Percentiles rank a stretch among this genome's conserved stretches.
phyloP scores from a whole-genome alignment of 2,888 invertebrate genomes.

The Polyommatus iphigenia region DNA sequence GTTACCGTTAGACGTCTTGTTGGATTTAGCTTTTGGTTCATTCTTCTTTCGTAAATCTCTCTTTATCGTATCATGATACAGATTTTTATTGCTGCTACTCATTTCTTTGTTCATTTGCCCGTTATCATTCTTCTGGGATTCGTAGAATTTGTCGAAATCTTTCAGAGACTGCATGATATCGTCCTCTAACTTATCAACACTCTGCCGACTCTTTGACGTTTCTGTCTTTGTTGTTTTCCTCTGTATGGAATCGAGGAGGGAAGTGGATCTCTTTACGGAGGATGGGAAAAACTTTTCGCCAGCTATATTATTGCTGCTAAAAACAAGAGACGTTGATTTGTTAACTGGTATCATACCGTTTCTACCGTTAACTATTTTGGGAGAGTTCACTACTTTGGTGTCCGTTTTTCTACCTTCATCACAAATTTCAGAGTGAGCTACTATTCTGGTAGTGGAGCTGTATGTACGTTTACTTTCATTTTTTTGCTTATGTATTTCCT shows the following conservation, averaged over 20 bases:
- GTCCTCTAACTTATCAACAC: conserved; percentile 71
- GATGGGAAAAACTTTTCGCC: conserved; percentile 73
- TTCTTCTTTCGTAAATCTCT: conserved; percentile 56
- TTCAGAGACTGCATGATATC: conserved; percentile 76
- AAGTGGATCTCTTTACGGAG: conserved; percentile 79
- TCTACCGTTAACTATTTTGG: conserved; percentile 56
- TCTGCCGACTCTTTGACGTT: conserved; percentile 64
- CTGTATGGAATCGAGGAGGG: conserved; percentile 78
- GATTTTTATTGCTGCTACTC: conserved; percentile 48
- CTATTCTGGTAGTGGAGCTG: conserved; percentile 73
- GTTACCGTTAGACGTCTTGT: conserved; percentile 61
- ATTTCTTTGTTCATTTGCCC: conserved; percentile 54
- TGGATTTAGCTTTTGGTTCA: conserved; percentile 62
- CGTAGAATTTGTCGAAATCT: conserved; percentile 75
- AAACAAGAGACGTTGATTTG: conserved; percentile 79
- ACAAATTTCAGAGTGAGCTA: conserved; percentile 61
- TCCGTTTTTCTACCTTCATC: conserved; percentile 62
- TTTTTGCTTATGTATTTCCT: conserved; percentile 76
- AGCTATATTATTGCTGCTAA: conserved; percentile 77
- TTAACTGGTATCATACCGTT: conserved; percentile 71
- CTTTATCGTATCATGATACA: conserved; percentile 56
- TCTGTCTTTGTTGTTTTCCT: conserved; percentile 65
- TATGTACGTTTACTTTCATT: conserved; percentile 68
- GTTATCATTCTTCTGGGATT: conserved; percentile 62
- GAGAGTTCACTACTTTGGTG: conserved; percentile 60